These are phyloP conservation scores for Sarotherodon lohbergeri DNA, from an alignment of 2,113 vertebrate species.

Conservation along the genomic window DNA sequence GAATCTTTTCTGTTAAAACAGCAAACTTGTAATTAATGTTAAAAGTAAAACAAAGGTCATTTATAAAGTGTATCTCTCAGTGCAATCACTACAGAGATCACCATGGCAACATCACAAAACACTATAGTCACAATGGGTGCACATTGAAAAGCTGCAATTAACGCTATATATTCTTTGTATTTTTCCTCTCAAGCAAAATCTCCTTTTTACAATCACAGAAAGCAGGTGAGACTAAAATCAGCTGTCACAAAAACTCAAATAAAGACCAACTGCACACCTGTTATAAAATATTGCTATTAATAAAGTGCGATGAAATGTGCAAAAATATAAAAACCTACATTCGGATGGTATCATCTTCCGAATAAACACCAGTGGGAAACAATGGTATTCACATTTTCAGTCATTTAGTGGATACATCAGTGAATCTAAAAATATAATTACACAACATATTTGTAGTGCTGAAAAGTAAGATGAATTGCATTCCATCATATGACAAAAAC, in stretches of 20 bases:
- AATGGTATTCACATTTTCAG: not conserved
- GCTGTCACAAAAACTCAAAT: not conserved
- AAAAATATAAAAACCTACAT: not conserved
- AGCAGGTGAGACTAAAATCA: not conserved
- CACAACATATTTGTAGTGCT: rapidly evolving
- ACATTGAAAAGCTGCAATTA: not conserved
- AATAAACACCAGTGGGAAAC: not conserved
- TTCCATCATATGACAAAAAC: not conserved
- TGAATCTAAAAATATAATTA: not conserved
- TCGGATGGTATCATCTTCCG: rapidly evolving
- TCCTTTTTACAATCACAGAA: not conserved
- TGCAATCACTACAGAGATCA: not conserved
- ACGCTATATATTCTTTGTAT: not conserved
- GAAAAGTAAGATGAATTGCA: not conserved
- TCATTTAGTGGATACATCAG: not conserved
- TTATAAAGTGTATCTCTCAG: not conserved
- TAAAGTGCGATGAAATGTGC: rapidly evolving
- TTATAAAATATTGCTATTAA: not conserved
- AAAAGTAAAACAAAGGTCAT: not conserved
- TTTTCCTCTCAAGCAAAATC: not conserved
- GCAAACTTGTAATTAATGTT: rapidly evolving
- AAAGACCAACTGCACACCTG: not conserved
- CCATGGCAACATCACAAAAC: not conserved
- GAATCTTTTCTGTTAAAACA: not conserved
- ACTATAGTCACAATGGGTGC: not conserved